These are phyloP conservation scores for Hirtodrosophila alboralis DNA, from an alignment of 2,888 invertebrate species.

Conservation along the genomic window DNA sequence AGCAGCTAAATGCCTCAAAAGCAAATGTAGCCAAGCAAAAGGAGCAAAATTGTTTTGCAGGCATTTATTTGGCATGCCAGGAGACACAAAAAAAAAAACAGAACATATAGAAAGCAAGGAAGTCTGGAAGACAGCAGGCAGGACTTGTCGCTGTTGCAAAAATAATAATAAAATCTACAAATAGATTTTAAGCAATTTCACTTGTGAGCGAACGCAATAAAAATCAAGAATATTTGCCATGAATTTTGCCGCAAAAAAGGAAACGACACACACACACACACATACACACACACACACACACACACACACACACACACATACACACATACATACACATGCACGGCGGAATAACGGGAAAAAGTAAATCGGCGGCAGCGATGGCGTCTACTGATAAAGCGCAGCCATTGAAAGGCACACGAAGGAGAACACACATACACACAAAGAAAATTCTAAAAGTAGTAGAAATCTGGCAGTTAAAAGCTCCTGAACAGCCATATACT, in stretches of 20 bases:
- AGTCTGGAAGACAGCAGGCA: too few relatives aligned
- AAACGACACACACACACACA: conserved; percentile 4
- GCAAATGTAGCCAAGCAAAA: conserved; percentile 50
- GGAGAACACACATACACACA: conserved; percentile 44
- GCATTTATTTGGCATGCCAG: conserved; percentile 55
- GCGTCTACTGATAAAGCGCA: conserved; percentile 73
- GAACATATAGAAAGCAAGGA: conserved; percentile 32
- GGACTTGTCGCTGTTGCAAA: conserved; percentile 54
- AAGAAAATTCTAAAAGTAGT: conserved; percentile 9
- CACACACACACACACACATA: conserved; percentile 10
- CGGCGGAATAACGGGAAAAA: conserved; percentile 51
- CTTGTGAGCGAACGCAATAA: conserved; percentile 81
- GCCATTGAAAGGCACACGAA: conserved; percentile 69
- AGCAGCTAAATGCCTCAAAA: conserved; percentile 60
- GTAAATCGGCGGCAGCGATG: conserved; percentile 73
- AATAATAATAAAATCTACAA: conserved; percentile 70
- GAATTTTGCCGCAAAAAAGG: conserved; percentile 73
- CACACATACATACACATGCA: neutral
- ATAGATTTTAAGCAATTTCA: conserved; percentile 81
- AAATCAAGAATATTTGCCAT: conserved; percentile 82
- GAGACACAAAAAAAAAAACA: conserved; percentile 31
- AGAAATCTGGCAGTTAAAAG: too few relatives aligned
- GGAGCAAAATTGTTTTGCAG: conserved; percentile 55
- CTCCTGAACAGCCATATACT: too few relatives aligned
- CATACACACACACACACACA: conserved; percentile 23